phyloP scores from a whole-genome alignment of 2,888 invertebrate genomes.

The Neria commutata region DNA sequence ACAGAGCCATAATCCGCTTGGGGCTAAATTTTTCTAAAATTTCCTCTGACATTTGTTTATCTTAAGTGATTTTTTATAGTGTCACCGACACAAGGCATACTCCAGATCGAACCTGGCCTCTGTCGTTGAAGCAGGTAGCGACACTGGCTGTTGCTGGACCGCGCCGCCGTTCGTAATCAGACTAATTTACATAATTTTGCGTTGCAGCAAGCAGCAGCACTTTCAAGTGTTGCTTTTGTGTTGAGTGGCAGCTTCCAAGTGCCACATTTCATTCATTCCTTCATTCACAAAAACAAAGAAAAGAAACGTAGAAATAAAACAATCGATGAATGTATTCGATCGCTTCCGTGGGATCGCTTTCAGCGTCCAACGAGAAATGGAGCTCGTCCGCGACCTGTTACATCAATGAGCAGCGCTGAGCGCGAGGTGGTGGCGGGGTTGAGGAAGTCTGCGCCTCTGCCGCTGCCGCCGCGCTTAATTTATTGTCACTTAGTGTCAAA shows the following conservation, averaged over 20 bases:
- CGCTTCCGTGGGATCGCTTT: too few relatives aligned
- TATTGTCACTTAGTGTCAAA: slow-evolving; percentile 56
- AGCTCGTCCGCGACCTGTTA: too few relatives aligned
- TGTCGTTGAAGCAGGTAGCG: too few relatives aligned
- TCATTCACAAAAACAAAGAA: slow-evolving; percentile 31
- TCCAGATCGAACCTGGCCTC: too few relatives aligned
- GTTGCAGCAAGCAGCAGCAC: slow-evolving; percentile 21
- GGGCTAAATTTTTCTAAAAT: slow-evolving; percentile 13
- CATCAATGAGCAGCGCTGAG: neutral
- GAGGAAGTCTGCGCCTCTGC: neutral
- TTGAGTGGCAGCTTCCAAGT: too few relatives aligned
- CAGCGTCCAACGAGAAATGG: too few relatives aligned
- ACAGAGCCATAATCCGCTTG: too few relatives aligned
- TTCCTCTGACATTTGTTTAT: slow-evolving; percentile 34
- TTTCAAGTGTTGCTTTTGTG: neutral
- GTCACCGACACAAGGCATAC: slow-evolving; percentile 27
- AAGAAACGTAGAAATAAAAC: neutral
- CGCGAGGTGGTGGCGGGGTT: too few relatives aligned
- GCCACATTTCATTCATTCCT: neutral
- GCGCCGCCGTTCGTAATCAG: slow-evolving; percentile 32
- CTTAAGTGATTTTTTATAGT: slow-evolving; percentile 41
- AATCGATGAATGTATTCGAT: neutral
- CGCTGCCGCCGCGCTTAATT: slow-evolving; percentile 39
- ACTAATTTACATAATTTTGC: slow-evolving; percentile 55
- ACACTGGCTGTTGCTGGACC: slow-evolving; percentile 14